Evolutionary conservation across 2,797 vertebrate genomes (phyloP).

Genomic region (Tympanoctomys barrerae): DNA sequence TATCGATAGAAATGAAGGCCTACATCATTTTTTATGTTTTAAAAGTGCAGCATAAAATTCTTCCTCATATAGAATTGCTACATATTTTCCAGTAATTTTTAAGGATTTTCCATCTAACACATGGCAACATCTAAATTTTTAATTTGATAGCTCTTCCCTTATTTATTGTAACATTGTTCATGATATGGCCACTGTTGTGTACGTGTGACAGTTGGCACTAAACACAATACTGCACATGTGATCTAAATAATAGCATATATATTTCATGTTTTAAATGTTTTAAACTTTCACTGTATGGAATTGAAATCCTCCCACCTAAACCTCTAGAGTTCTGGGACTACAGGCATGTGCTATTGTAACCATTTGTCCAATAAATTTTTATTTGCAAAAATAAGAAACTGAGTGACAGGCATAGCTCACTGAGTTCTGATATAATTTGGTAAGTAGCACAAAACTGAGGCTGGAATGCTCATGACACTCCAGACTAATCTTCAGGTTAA

Average conservation of each 20-base stretch:
- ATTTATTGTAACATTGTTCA: conserved; percentile 15
- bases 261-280: conserved; percentile 24
- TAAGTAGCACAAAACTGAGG: background rate
- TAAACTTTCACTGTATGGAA: no score
- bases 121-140: conserved; percentile 37
- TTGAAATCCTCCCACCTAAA: background rate
- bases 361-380: background rate
- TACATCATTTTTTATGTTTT: conserved; percentile 3
- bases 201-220: background rate
- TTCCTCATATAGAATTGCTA: conserved; percentile 27
- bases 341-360: background rate
- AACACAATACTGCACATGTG: background rate
- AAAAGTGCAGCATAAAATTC: background rate
- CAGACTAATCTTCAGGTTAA: background rate
- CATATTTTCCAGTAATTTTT: conserved; percentile 1
- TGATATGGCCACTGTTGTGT: background rate
- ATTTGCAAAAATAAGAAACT: background rate
- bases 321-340: background rate
- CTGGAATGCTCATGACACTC: background rate
- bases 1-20: background rate
- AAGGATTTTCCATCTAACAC: background rate
- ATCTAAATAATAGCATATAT: background rate
- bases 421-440: background rate
- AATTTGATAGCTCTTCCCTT: background rate
- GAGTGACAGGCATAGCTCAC: background rate